Evolutionary conservation across 1,140 invertebrate species (phyloP), one percentile per base, ranked within the genome.

Genomic region (Piezodorus guildinii): DNA sequence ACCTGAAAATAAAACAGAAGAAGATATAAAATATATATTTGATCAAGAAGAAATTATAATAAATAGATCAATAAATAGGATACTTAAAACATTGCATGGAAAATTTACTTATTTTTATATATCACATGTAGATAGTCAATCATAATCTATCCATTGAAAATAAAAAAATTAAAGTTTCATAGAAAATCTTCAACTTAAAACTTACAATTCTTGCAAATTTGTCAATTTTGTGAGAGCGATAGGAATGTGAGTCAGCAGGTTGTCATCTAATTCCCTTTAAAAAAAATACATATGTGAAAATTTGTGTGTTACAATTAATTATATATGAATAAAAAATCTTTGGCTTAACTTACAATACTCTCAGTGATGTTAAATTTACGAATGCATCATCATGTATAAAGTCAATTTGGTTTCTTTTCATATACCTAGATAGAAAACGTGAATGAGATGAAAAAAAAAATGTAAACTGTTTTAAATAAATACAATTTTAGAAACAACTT

Each of bases 211-310:
- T 73, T 86, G 80, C 46, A 89, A 77, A 66, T 78, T 76, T 21
- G 77, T 77, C 68, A 87, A 76, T 74, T 80, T 81, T 63, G 78
- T 77, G 58, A 86, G 74, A 56, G 85, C 84, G 51, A 73, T 71
- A 15, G 86, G 85, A 70, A 88, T 79, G 65, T 80, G 78, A 59
- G 76, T 81, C 68, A 88, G 77, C 66, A 79, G 75, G 77, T 89
- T 88, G 74, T 87, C 84, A 74, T 87, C 85, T 66, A 88, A 75
- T 74, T 87, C 84, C 64, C 85, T 87, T 73, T 60, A 77, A 79
- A 71, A 67, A 71, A 74, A 72, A 66, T 67, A 63, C 51, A 65
- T 67, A 66, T 46, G 67, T 56, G 16, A 8, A 23, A 52, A 9
- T 25, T 9, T 16, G 1, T 8, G 4, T 25, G 6, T 52, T 25